Conservation (phyloP, 2,888 invertebrate species). For the Beris chalybata region DNA sequence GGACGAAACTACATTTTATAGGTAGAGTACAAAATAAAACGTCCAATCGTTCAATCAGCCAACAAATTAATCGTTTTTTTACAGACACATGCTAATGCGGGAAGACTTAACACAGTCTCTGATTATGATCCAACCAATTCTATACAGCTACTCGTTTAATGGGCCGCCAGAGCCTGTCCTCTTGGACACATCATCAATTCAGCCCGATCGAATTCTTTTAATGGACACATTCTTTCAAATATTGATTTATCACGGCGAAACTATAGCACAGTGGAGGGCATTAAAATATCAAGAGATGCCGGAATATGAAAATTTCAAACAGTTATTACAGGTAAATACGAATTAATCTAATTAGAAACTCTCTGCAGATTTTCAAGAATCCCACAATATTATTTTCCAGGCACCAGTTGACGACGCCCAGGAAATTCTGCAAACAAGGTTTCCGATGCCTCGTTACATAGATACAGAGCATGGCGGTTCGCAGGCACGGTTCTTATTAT, state of each 20-base stretch:
- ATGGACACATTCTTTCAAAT: slow-evolving; percentile 99
- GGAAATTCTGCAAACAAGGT: slow-evolving; percentile 92
- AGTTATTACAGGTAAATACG: slow-evolving; percentile 65
- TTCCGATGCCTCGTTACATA: slow-evolving; percentile 98
- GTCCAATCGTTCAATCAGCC: background rate
- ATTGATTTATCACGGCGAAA: slow-evolving; percentile 98
- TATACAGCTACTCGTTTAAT: slow-evolving; percentile 98
- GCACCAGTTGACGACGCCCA: slow-evolving; percentile 98
- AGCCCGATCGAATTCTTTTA: slow-evolving; percentile 93
- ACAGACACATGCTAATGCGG: slow-evolving; percentile 92
- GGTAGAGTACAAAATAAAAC: slow-evolving; percentile 57
- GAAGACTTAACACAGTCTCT: slow-evolving; percentile 97
- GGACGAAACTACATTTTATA: slow-evolving; percentile 98
- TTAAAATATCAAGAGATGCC: slow-evolving; percentile 95
- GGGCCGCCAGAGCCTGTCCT: slow-evolving; percentile 97
- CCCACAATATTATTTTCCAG: slow-evolving; percentile 53
- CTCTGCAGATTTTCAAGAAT: no score
- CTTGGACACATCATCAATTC: slow-evolving; percentile 95
- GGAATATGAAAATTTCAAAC: slow-evolving; percentile 97
- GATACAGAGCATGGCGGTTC: slow-evolving; percentile 99
- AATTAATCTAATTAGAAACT: no score
- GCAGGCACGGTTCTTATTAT: slow-evolving; percentile 96
- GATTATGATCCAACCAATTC: slow-evolving; percentile 99
- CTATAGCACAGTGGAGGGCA: slow-evolving; percentile 96
- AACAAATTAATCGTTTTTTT: slow-evolving; percentile 35